Evolutionary conservation across 1,140 invertebrate species (phyloP).

Genomic region (Xylocopa sonorina): DNA sequence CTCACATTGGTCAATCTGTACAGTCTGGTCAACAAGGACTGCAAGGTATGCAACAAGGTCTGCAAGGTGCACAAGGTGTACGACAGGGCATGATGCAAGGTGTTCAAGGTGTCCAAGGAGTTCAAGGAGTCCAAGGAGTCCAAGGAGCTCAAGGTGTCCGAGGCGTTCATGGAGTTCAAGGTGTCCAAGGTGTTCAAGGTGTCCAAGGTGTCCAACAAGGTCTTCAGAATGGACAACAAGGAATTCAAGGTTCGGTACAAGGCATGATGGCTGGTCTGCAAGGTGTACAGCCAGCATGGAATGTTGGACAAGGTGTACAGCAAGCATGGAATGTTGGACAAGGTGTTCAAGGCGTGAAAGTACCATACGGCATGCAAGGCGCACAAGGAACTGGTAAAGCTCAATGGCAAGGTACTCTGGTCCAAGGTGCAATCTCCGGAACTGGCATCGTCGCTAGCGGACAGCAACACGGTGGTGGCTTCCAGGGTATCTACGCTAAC

Average conservation of each 20-base stretch:
- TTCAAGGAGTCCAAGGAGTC: neutral
- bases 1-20: neutral
- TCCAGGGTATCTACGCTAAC: conserved; percentile 51
- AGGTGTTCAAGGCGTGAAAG: conserved; percentile 1
- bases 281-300: neutral
- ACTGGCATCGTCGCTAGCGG: conserved; percentile 62
- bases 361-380: conserved; percentile 3
- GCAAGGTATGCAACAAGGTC: conserved; percentile 4
- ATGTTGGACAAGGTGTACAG: conserved; percentile 6
- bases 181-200: neutral
- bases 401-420: neutral
- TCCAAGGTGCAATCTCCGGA: conserved; percentile 44
- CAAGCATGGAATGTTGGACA: neutral
- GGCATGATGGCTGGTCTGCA: neutral
- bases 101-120: neutral
- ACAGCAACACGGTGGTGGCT: conserved; percentile 68
- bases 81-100: neutral
- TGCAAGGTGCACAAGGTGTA: conserved; percentile 22
- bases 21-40: conserved; percentile 15
- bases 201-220: neutral
- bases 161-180: neutral
- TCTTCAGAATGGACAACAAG: neutral
- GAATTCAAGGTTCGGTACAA: neutral
- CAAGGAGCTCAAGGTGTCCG: conserved; percentile 1
- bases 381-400: neutral